A percentile compares a stretch with the other conserved stretches of the same genome.
Conservation (phyloP, 2,797 vertebrate species). For the Tamandua tetradactyla region DNA sequence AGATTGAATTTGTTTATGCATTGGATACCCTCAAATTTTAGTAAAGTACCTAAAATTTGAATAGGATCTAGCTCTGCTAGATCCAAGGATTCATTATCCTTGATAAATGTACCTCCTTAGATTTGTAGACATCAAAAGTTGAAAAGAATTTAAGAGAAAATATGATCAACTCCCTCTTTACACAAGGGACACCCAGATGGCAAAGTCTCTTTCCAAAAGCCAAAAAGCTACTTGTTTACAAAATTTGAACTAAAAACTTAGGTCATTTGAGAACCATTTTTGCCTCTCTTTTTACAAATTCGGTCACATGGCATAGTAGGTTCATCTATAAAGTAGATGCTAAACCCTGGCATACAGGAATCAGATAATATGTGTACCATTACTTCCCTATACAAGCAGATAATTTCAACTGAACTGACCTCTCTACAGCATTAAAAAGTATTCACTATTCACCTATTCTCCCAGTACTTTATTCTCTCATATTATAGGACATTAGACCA, state of each 20-base stretch:
- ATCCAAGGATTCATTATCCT: not conserved
- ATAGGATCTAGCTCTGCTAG: not conserved
- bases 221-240: not conserved
- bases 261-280: not conserved
- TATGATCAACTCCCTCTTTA: not conserved
- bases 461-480: not conserved
- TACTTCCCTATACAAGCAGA: not conserved
- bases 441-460: not conserved
- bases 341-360: not conserved
- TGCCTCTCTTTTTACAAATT: not conserved
- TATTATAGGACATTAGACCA: not conserved
- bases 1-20: not conserved
- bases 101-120: not conserved
- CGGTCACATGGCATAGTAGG: not conserved
- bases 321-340: not conserved
- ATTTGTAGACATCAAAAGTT: not conserved
- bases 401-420: not conserved
- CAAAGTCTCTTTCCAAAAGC: not conserved
- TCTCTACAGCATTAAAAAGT: not conserved
- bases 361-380: not conserved
- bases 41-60: no score
- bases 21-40: not conserved
- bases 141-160: not conserved
- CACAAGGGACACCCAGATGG: not conserved
- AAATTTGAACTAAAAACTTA: not conserved